phyloP scores from a whole-genome alignment of 2,888 invertebrate genomes.

The Phortica magna region DNA sequence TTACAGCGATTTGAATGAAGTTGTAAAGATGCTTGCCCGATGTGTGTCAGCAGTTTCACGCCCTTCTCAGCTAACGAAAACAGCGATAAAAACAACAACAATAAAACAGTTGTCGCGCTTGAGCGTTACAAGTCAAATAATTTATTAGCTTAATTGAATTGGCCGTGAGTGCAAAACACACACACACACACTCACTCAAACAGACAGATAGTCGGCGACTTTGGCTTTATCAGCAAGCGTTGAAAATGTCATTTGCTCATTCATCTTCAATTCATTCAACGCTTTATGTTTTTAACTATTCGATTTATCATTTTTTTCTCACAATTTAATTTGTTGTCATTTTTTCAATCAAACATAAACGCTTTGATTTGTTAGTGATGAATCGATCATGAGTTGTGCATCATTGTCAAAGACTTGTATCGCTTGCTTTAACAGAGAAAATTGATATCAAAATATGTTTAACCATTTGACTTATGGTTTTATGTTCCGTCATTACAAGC shows the following conservation, averaged over 20 bases:
- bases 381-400: not conserved
- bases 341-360: not conserved
- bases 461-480: too few relatives aligned
- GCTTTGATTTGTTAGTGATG: not conserved
- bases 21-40: not conserved
- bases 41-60: not conserved
- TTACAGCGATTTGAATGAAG: not conserved
- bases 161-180: conserved; percentile 24
- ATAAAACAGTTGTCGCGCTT: too few relatives aligned
- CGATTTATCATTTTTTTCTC: not conserved
- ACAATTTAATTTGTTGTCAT: not conserved
- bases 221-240: not conserved
- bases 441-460: too few relatives aligned
- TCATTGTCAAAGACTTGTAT: too few relatives aligned
- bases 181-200: not conserved
- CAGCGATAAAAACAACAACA: not conserved
- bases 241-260: not conserved
- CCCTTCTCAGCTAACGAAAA: not conserved
- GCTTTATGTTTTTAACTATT: not conserved
- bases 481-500: too few relatives aligned
- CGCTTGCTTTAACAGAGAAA: too few relatives aligned
- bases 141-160: conserved; percentile 23
- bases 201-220: not conserved
- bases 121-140: conserved; percentile 1
- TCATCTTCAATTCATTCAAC: not conserved